A percentile compares a stretch with the other conserved stretches of the same genome.
phyloP scores from a whole-genome alignment of 2,113 vertebrate species.

The Podiceps cristatus region DNA sequence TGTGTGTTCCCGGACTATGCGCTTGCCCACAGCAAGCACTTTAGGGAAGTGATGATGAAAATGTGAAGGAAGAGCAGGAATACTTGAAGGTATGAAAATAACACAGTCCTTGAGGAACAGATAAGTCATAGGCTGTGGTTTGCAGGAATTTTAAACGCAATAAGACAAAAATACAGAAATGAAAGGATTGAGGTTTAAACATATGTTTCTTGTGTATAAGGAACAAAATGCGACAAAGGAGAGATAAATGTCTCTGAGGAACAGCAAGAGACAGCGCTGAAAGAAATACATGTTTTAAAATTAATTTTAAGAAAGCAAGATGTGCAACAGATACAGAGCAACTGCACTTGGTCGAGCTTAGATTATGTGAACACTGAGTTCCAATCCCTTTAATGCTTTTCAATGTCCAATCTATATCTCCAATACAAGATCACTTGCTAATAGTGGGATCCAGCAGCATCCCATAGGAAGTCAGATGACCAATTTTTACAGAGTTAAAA shows the following conservation, averaged over 20 bases:
- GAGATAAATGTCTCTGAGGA: neutral
- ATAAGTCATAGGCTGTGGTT: neutral
- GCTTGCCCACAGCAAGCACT: neutral
- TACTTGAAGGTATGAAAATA: neutral
- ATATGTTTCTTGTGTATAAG: neutral
- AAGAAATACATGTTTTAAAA: neutral
- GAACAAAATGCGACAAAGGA: neutral
- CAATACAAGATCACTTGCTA: neutral
- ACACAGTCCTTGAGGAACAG: neutral
- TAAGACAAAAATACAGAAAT: neutral
- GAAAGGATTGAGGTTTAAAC: neutral
- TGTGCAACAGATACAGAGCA: neutral
- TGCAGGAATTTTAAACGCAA: neutral
- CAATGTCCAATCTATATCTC: no score
- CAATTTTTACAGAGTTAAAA: neutral
- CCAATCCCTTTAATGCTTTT: neutral
- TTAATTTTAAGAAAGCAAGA: neutral
- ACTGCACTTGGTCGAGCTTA: neutral
- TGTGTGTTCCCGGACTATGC: neutral
- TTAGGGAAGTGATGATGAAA: neutral
- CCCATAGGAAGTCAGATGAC: neutral
- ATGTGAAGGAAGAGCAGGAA: neutral
- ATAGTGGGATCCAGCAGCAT: neutral
- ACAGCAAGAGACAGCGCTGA: neutral
- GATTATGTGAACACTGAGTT: neutral